A percentile compares a stretch with the other conserved stretches of the same genome.
Evolutionary conservation across 1,140 invertebrate species (phyloP).

Genomic region (Zophobas morio): DNA sequence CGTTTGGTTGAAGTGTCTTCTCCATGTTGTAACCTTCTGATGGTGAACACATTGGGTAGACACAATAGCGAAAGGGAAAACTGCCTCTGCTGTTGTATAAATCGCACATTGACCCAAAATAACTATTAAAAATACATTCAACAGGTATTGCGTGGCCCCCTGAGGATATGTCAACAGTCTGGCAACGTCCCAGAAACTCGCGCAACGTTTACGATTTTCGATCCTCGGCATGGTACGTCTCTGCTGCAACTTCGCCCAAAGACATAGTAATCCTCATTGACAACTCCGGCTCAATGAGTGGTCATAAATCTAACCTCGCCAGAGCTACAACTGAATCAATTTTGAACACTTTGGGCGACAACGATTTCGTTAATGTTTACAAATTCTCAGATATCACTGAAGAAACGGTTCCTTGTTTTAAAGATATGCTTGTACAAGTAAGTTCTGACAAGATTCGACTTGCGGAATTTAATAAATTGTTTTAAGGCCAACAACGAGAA

Average conservation of each 20-base stretch:
- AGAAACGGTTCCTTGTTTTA: slow-evolving; percentile 88
- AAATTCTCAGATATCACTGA: slow-evolving; percentile 83
- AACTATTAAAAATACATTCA: slow-evolving; percentile 6
- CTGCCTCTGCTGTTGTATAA: too few species aligned
- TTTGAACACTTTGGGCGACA: slow-evolving; percentile 94
- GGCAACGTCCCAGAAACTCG: slow-evolving; percentile 68
- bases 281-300: slow-evolving; percentile 89
- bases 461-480: slow-evolving; percentile 33
- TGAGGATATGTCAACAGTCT: slow-evolving; percentile 70
- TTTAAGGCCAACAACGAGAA: slow-evolving; percentile 89
- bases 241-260: slow-evolving; percentile 96
- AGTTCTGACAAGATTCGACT: slow-evolving; percentile 9
- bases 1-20: too few species aligned
- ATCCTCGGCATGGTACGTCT: slow-evolving; percentile 92
- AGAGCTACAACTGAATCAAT: slow-evolving; percentile 89
- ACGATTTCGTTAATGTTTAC: slow-evolving; percentile 97
- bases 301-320: slow-evolving; percentile 87
- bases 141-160: slow-evolving; percentile 83
- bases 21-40: too few species aligned
- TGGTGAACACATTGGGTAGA: too few species aligned
- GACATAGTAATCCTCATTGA: slow-evolving; percentile 96
- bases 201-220: slow-evolving; percentile 91
- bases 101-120: neutral
- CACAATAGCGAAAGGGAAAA: too few species aligned
- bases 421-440: slow-evolving; percentile 88